Evolutionary conservation across 2,888 invertebrate species (phyloP).

Genomic region (Pantelozetes paolii): DNA sequence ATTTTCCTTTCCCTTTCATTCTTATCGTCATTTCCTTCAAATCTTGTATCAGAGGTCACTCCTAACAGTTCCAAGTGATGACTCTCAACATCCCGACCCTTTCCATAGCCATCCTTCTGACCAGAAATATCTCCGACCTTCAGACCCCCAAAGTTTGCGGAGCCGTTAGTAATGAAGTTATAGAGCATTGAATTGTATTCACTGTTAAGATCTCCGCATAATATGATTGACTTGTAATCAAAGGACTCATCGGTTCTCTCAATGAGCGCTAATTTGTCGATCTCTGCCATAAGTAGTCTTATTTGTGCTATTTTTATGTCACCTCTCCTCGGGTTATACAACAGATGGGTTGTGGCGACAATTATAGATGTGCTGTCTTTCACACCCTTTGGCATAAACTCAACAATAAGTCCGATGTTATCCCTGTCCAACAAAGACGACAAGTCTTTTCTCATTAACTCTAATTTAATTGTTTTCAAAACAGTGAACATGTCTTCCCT

Average conservation of each 20-base stretch:
- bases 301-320: constrained; percentile 87
- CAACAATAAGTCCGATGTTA: constrained; percentile 78
- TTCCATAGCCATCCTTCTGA: constrained; percentile 49
- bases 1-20: neutral
- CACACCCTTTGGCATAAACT: constrained; percentile 59
- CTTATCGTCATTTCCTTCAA: constrained; percentile 18
- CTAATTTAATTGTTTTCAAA: constrained; percentile 64
- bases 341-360: constrained; percentile 86
- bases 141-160: constrained; percentile 55
- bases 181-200: constrained; percentile 69
- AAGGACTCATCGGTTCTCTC: constrained; percentile 44
- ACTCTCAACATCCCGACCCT: constrained; percentile 44
- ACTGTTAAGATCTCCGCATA: constrained; percentile 92
- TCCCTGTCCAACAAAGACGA: constrained; percentile 68
- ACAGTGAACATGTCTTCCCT: constrained; percentile 64
- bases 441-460: constrained; percentile 61
- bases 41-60: constrained; percentile 55
- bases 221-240: constrained; percentile 68
- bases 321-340: constrained; percentile 82
- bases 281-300: constrained; percentile 73
- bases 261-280: constrained; percentile 68
- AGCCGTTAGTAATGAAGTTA: constrained; percentile 64
- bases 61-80: constrained; percentile 53
- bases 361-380: constrained; percentile 36
- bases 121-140: constrained; percentile 52